A percentile compares a stretch with the other conserved stretches of the same genome.
phyloP scores from a whole-genome alignment of 2,113 vertebrate species.

The Megaceryle maxima region DNA sequence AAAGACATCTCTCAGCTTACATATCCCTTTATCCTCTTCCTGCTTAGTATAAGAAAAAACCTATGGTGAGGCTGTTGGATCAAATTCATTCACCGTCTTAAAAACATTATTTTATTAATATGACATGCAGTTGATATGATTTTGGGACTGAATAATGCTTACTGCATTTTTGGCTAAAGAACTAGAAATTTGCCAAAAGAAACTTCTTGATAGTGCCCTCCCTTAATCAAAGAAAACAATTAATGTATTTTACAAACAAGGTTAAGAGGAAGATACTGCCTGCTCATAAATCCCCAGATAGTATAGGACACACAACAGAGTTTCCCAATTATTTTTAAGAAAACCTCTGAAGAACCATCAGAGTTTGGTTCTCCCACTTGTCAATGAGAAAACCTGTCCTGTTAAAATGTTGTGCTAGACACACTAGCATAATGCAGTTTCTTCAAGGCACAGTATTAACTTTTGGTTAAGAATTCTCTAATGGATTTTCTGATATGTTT shows the following conservation, averaged over 20 bases:
- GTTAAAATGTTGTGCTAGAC: neutral
- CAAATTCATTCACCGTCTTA: neutral
- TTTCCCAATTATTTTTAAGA: neutral
- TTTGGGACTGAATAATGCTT: neutral
- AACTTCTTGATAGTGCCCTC: neutral
- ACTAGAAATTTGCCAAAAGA: neutral
- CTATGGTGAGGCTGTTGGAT: neutral
- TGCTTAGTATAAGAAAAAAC: neutral
- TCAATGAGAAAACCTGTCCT: neutral
- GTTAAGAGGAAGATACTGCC: neutral
- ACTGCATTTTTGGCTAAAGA: neutral
- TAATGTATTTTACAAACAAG: neutral
- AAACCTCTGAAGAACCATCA: neutral
- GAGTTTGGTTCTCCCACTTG: neutral
- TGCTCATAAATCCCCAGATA: neutral
- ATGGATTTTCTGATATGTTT: neutral
- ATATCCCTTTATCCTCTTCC: neutral
- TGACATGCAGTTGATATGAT: neutral
- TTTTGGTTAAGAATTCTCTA: neutral
- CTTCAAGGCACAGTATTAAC: neutral
- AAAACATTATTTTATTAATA: neutral
- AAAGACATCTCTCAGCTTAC: neutral
- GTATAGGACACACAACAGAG: accelerated
- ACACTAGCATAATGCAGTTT: neutral
- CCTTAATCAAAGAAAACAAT: neutral